Evolutionary conservation across 2,888 invertebrate species (phyloP).

Genomic region (Oscheius myriophilus): DNA sequence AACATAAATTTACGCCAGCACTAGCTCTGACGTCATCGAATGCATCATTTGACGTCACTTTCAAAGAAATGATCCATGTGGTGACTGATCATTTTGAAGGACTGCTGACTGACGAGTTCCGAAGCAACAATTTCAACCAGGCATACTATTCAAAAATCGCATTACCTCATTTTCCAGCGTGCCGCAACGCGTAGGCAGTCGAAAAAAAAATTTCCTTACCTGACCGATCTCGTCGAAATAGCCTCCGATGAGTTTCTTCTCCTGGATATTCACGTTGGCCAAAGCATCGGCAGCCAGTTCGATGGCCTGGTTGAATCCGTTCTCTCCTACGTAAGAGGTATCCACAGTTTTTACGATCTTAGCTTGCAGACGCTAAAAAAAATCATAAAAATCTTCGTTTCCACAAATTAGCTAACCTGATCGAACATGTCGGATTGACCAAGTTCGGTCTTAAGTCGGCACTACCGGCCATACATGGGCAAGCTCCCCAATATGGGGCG

Average conservation of each 20-base stretch:
- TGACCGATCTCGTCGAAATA: slow-evolving; percentile 69
- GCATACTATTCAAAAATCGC: too few species aligned
- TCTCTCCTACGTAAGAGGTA: slow-evolving; percentile 98
- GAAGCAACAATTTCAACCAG: too few species aligned
- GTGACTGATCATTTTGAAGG: too few species aligned
- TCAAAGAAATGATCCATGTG: too few species aligned
- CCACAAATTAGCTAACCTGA: slow-evolving; percentile 77
- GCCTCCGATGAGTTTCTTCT: slow-evolving; percentile 96
- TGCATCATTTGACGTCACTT: too few species aligned
- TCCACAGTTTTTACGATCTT: slow-evolving; percentile 98
- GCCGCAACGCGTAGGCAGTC: too few species aligned
- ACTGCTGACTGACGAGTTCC: too few species aligned
- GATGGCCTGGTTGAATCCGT: slow-evolving; percentile 98
- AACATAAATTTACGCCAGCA: too few species aligned
- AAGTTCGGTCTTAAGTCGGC: slow-evolving; percentile 99
- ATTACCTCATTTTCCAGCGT: too few species aligned
- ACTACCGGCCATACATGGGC: too few species aligned
- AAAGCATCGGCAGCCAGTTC: slow-evolving; percentile 97
- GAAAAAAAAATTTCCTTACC: slow-evolving; percentile 51
- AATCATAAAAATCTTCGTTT: not conserved
- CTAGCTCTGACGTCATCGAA: too few species aligned
- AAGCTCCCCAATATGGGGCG: too few species aligned
- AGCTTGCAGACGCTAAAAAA: slow-evolving; percentile 78
- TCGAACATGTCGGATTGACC: slow-evolving; percentile 99
- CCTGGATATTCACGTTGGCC: slow-evolving; percentile 99